A percentile compares a stretch with the other conserved stretches of the same genome.
Evolutionary conservation across 2,888 invertebrate genomes (phyloP).

Genomic region (Nudaria mundana): DNA sequence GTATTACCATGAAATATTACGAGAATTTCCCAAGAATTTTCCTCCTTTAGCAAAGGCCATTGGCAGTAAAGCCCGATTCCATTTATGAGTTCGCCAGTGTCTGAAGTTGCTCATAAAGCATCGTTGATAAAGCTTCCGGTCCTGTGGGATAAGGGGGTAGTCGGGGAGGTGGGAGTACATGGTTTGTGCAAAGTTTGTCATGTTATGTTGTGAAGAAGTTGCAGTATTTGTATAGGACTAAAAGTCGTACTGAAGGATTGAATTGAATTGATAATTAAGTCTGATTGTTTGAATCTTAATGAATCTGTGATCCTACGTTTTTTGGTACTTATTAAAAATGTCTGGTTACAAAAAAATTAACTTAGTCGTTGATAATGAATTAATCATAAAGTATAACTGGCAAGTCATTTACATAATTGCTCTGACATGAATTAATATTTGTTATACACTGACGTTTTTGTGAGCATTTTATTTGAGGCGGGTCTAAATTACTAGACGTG

Average conservation of each 20-base stretch:
- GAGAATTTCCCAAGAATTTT: slow-evolving; percentile 45
- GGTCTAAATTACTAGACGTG: too few relatives aligned
- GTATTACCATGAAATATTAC: slow-evolving; percentile 51
- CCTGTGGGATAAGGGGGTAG: slow-evolving; percentile 40
- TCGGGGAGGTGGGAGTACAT: slow-evolving; percentile 27
- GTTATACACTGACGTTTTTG: too few relatives aligned
- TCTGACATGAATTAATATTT: too few relatives aligned
- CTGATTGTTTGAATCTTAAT: slow-evolving; percentile 3
- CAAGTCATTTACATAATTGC: too few relatives aligned
- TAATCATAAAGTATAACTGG: too few relatives aligned
- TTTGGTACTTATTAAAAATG: too few relatives aligned
- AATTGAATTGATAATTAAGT: slow-evolving; percentile 4
- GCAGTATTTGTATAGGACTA: slow-evolving; percentile 18
- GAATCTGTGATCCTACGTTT: too few relatives aligned
- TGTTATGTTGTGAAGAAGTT: slow-evolving; percentile 23
- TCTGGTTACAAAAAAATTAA: too few relatives aligned
- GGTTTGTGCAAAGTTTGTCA: slow-evolving; percentile 20
- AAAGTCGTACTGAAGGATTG: slow-evolving; percentile 7
- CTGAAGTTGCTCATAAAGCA: slow-evolving; percentile 59
- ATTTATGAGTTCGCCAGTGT: slow-evolving; percentile 53
- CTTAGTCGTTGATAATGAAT: too few relatives aligned
- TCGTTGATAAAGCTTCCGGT: slow-evolving; percentile 52
- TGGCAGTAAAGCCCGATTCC: slow-evolving; percentile 55
- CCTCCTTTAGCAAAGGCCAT: slow-evolving; percentile 32
- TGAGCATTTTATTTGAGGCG: too few relatives aligned